Conservation (phyloP, 2,888 invertebrate species). For the Drymonia ruficornis region DNA sequence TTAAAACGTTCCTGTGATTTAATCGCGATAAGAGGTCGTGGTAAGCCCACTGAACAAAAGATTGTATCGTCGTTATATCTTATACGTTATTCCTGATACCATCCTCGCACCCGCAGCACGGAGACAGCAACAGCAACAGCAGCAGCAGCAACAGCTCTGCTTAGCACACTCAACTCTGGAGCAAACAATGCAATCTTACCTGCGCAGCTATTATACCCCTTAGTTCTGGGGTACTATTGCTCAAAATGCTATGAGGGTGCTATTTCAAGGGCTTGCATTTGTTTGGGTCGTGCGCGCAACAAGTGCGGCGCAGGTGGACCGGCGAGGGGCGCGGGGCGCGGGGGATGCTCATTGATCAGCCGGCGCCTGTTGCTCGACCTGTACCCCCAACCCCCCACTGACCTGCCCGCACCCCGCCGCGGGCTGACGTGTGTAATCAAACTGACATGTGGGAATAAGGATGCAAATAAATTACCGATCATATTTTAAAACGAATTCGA, state of each 20-base stretch:
- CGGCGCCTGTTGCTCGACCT: conserved; percentile 73
- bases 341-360: conserved; percentile 75
- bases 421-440: conserved; percentile 55
- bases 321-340: conserved; percentile 42
- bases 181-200: conserved; percentile 36
- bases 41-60: conserved; percentile 5
- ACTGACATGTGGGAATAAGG: conserved; percentile 49
- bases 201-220: conserved; percentile 24
- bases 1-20: no score
- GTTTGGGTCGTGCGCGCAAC: conserved; percentile 71
- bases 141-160: conserved; percentile 19
- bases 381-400: conserved; percentile 45
- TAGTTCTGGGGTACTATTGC: conserved; percentile 16
- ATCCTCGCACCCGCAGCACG: conserved; percentile 18
- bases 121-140: conserved; percentile 22
- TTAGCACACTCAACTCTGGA: conserved; percentile 21
- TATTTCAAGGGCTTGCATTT: conserved; percentile 29
- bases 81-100: neutral
- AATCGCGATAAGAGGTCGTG: no score
- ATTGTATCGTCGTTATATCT: neutral
- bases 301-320: conserved; percentile 75
- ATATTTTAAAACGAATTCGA: conserved; percentile 23
- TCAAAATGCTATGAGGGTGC: conserved; percentile 14
- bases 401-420: conserved; percentile 30
- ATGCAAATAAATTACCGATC: conserved; percentile 29